A percentile compares a stretch with the other conserved stretches of the same genome.
phyloP scores from a whole-genome alignment of 2,888 invertebrate species.

The Sphecodes monilicornis region DNA sequence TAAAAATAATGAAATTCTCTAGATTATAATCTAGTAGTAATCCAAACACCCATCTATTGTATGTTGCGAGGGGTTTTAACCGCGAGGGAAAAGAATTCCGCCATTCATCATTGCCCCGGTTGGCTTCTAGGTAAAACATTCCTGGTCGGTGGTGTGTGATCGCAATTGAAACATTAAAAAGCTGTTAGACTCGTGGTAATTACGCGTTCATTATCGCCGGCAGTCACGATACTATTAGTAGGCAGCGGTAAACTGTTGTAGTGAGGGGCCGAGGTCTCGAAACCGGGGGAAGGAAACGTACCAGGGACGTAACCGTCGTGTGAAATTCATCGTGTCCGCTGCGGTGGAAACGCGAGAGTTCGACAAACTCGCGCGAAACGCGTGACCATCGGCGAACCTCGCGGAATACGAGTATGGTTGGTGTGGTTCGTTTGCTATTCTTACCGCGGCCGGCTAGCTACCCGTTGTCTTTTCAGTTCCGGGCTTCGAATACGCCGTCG shows the following conservation, averaged over 20 bases:
- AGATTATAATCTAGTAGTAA: background rate
- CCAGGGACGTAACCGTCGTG: constrained; percentile 26
- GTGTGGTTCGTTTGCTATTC: constrained; percentile 75
- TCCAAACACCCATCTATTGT: background rate
- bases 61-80: background rate
- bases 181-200: constrained; percentile 34
- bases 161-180: constrained; percentile 52
- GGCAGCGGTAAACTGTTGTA: background rate
- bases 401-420: constrained; percentile 22
- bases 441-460: constrained; percentile 44
- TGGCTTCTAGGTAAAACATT: background rate
- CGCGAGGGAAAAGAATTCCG: background rate
- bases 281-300: background rate
- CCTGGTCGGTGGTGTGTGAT: background rate
- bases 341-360: constrained; percentile 43
- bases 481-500: constrained; percentile 61
- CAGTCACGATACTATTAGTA: constrained; percentile 34
- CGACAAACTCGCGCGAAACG: constrained; percentile 58
- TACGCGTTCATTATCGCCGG: constrained; percentile 34
- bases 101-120: background rate
- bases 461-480: constrained; percentile 75
- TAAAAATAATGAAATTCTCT: background rate
- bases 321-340: constrained; percentile 37
- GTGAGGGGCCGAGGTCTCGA: background rate
- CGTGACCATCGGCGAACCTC: constrained; percentile 51